phyloP scores from a whole-genome alignment of 2,113 vertebrate species.

The Galbula dea region DNA sequence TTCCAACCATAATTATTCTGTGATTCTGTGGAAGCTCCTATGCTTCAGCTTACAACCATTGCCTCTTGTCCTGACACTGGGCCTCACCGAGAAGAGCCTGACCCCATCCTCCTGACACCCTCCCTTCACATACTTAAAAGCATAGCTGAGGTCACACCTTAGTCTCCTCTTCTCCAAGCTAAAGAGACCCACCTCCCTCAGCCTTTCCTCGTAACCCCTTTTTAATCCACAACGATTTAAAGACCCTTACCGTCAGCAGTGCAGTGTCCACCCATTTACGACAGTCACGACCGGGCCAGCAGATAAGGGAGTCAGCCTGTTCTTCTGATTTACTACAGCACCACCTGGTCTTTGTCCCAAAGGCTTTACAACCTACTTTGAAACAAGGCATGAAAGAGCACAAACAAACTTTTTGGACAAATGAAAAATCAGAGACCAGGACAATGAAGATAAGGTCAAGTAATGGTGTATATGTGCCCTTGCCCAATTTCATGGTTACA shows the following conservation, averaged over 20 bases:
- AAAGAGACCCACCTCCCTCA: no score
- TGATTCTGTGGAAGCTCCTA: no score
- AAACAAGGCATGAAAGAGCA: neutral
- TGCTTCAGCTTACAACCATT: no score
- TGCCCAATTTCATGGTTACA: neutral
- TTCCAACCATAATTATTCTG: no score
- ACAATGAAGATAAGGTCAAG: neutral
- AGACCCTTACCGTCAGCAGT: neutral
- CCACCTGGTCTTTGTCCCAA: neutral
- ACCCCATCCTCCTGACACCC: no score
- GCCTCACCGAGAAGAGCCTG: no score
- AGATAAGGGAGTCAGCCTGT: neutral
- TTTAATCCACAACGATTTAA: neutral
- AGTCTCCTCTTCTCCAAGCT: no score
- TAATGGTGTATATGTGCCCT: neutral
- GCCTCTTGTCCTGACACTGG: no score
- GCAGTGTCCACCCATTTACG: neutral
- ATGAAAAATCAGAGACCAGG: neutral
- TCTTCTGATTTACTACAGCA: neutral
- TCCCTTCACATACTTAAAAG: no score
- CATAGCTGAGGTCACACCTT: no score
- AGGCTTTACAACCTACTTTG: neutral
- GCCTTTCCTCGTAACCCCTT: no score
- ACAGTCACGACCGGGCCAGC: neutral
- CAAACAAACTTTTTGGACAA: constrained; percentile 5